These are phyloP conservation scores for Folsomia manolachei DNA, from an alignment of 2,888 invertebrate species.

Conservation along the genomic window DNA sequence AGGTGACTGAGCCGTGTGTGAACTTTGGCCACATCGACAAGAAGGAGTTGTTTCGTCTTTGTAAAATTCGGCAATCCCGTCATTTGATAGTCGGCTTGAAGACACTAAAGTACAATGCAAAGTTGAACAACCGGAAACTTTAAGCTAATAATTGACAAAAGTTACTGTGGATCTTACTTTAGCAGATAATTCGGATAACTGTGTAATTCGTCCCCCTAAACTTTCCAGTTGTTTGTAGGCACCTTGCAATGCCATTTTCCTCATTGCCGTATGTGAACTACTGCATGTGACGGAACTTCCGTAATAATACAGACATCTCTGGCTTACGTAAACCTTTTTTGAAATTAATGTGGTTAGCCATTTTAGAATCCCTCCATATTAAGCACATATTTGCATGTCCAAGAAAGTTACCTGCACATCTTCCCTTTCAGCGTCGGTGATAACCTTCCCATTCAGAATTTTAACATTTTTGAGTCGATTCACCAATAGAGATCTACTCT, in stretches of 20 bases:
- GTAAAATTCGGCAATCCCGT: constrained; percentile 19
- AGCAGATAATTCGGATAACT: constrained; percentile 34
- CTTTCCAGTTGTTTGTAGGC: constrained; percentile 42
- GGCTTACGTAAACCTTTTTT: too few relatives aligned
- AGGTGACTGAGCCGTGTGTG: constrained; percentile 38
- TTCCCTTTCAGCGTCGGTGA: constrained; percentile 33
- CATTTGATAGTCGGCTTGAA: constrained; percentile 32
- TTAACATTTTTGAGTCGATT: constrained; percentile 34
- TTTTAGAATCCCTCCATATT: neutral
- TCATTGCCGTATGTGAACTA: constrained; percentile 25
- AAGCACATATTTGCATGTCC: neutral
- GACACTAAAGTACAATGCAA: neutral
- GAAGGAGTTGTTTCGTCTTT: constrained; percentile 24
- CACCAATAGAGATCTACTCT: constrained; percentile 42
- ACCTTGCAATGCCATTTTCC: constrained; percentile 36
- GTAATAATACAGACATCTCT: constrained; percentile 44
- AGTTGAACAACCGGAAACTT: too few relatives aligned
- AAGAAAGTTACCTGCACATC: constrained; percentile 30
- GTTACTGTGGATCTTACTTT: constrained; percentile 27
- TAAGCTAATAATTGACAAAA: neutral
- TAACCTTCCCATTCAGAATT: constrained; percentile 42
- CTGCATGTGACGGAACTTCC: constrained; percentile 28
- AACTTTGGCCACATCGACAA: constrained; percentile 36
- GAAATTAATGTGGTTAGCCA: neutral
- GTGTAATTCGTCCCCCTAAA: constrained; percentile 34